A percentile compares a stretch with the other conserved stretches of the same genome.
Evolutionary conservation across 2,888 invertebrate species (phyloP).

Genomic region (Camptogramma bilineatum): DNA sequence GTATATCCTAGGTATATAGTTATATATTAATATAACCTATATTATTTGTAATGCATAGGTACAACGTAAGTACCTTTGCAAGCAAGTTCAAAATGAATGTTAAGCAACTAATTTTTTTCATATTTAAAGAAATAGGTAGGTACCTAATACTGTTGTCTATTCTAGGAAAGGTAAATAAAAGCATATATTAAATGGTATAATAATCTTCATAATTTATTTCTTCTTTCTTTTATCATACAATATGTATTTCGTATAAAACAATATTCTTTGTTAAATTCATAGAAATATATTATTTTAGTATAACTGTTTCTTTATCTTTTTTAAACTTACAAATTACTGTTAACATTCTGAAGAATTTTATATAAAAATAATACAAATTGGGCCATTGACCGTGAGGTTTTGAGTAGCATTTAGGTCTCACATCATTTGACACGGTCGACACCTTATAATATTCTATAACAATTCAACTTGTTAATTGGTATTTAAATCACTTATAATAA

Average conservation of each 20-base stretch:
- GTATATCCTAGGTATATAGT: too few species aligned
- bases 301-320: constrained; percentile 81
- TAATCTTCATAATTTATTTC: constrained; percentile 85
- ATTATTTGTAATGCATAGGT: too few species aligned
- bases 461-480: constrained; percentile 84
- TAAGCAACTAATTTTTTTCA: too few species aligned
- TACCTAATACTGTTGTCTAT: background rate
- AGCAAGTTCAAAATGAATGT: too few species aligned
- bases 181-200: constrained; percentile 77
- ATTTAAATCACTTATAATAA: constrained; percentile 79
- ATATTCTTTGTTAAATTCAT: constrained; percentile 85
- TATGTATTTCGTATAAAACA: constrained; percentile 85
- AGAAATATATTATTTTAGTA: constrained; percentile 86
- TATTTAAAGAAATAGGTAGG: too few species aligned
- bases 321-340: constrained; percentile 84
- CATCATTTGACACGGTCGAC: constrained; percentile 53
- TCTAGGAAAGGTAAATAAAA: constrained; percentile 59
- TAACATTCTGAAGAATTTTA: constrained; percentile 82
- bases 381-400: constrained; percentile 48
- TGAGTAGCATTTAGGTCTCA: constrained; percentile 31
- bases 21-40: too few species aligned
- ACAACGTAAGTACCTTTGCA: too few species aligned
- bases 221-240: constrained; percentile 79
- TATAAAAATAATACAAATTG: constrained; percentile 84
- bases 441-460: constrained; percentile 67